Evolutionary conservation across 2,113 vertebrate species (phyloP).

Genomic region (Saimiri boliviensis): DNA sequence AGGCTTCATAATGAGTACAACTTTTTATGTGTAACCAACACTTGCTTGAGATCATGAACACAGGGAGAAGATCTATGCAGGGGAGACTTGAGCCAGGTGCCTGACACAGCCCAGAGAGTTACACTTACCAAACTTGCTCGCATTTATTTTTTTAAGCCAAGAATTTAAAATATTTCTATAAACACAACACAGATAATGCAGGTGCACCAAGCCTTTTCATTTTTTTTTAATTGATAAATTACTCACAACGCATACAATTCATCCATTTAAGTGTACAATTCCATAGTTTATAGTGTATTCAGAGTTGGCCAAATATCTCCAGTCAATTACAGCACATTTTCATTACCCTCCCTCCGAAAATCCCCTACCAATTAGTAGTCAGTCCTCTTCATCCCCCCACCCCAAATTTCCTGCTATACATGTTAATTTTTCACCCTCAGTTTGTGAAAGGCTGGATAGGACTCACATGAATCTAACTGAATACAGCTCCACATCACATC

Average conservation of each 20-base stretch:
- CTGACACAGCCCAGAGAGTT: background rate
- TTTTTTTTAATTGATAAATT: background rate
- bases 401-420: background rate
- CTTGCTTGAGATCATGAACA: background rate
- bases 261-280: background rate
- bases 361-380: background rate
- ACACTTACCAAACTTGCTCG: background rate
- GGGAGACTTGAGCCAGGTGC: background rate
- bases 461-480: background rate
- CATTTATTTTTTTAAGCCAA: background rate
- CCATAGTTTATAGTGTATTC: background rate
- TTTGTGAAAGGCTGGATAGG: background rate
- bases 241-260: slow-evolving; percentile 6
- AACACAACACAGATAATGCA: background rate
- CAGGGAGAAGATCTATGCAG: background rate
- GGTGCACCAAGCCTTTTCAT: background rate
- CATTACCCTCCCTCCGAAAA: background rate
- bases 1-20: background rate
- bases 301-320: background rate
- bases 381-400: background rate
- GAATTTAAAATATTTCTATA: slow-evolving; percentile 13
- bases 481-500: background rate
- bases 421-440: background rate
- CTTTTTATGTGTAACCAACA: background rate
- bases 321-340: slow-evolving; percentile 13